Evolutionary conservation across 2,888 invertebrate species (phyloP).

Genomic region (Pedicia rivosa): DNA sequence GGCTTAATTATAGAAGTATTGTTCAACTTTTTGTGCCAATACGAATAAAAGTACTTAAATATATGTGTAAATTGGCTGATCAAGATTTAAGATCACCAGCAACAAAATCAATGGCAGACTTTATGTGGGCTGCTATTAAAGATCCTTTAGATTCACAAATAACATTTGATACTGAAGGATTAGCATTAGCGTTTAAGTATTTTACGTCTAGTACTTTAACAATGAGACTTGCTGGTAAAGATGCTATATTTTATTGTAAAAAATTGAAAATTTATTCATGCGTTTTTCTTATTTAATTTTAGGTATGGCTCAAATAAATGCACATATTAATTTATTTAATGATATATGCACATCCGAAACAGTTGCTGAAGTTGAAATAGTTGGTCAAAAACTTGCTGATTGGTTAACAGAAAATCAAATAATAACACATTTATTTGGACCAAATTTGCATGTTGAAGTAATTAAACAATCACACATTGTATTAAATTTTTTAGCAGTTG

Average conservation of each 20-base stretch:
- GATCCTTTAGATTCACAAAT: constrained; percentile 76
- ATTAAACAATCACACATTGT: constrained; percentile 92
- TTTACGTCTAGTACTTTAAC: constrained; percentile 89
- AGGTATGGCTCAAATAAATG: constrained; percentile 80
- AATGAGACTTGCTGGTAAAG: constrained; percentile 69
- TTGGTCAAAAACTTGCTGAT: constrained; percentile 68
- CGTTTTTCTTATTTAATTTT: not conserved
- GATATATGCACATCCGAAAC: constrained; percentile 82
- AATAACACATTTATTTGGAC: constrained; percentile 90
- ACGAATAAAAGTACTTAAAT: constrained; percentile 71
- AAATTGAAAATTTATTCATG: not conserved
- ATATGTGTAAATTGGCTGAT: constrained; percentile 87
- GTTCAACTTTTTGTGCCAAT: constrained; percentile 78
- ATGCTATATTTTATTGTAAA: not conserved
- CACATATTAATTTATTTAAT: constrained; percentile 80
- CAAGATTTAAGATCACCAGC: constrained; percentile 78
- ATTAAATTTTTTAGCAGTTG: constrained; percentile 81
- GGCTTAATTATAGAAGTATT: constrained; percentile 84
- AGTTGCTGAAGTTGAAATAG: constrained; percentile 68
- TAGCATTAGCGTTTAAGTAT: constrained; percentile 89
- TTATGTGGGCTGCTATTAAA: constrained; percentile 91
- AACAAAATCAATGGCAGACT: constrained; percentile 87
- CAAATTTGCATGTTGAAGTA: constrained; percentile 87
- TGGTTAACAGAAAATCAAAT: constrained; percentile 85
- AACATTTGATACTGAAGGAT: constrained; percentile 77